These are phyloP conservation scores for Urosaurus nigricauda DNA, from an alignment of 2,797 vertebrate genomes.

Conservation along the genomic window DNA sequence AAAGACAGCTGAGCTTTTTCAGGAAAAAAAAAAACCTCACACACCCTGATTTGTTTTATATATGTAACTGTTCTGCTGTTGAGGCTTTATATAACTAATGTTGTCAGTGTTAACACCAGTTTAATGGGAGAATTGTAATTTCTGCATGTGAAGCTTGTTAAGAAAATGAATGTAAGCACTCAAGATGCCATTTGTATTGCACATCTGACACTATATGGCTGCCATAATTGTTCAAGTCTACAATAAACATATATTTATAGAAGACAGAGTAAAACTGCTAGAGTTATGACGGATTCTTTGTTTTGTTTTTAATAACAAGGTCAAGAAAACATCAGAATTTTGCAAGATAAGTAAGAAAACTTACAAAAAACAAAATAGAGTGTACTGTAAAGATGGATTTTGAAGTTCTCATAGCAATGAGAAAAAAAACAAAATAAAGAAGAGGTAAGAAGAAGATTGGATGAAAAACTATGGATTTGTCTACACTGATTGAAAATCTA, in stretches of 20 bases:
- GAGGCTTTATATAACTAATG: slow-evolving; percentile 44
- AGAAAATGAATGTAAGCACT: slow-evolving; percentile 53
- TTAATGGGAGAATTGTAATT: slow-evolving; percentile 62
- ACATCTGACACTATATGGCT: slow-evolving; percentile 52
- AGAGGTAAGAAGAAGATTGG: no score
- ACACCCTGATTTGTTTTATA: background rate
- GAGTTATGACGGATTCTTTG: slow-evolving; percentile 20
- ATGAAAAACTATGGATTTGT: no score
- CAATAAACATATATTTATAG: slow-evolving; percentile 47
- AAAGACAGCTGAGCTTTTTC: background rate
- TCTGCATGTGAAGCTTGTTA: slow-evolving; percentile 38
- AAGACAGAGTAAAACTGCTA: slow-evolving; percentile 52
- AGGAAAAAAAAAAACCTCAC: background rate
- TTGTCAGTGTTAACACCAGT: slow-evolving; percentile 45
- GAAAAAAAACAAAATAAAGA: no score
- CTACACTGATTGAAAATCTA: no score
- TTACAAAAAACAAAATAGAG: background rate
- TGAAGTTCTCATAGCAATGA: background rate
- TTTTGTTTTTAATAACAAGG: slow-evolving; percentile 47
- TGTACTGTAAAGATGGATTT: background rate
- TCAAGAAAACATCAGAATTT: slow-evolving; percentile 50
- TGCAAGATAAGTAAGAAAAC: background rate
- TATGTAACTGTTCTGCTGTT: background rate
- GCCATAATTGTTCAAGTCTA: slow-evolving; percentile 41
- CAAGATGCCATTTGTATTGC: slow-evolving; percentile 42